These are phyloP conservation scores for Scomber colias DNA, from an alignment of 2,113 vertebrate genomes.

Conservation along the genomic window DNA sequence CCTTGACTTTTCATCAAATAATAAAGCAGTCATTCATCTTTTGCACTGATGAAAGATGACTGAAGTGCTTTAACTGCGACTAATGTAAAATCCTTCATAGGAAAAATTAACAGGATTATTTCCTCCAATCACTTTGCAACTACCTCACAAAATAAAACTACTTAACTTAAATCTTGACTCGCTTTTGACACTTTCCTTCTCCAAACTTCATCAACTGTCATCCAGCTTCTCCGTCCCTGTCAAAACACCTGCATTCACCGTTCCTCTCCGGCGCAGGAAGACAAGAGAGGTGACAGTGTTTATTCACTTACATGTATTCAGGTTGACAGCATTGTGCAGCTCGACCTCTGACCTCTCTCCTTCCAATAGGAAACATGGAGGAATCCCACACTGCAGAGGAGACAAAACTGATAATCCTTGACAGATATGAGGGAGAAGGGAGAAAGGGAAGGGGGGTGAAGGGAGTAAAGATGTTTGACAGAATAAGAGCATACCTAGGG, in stretches of 20 bases:
- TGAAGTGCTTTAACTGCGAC: no score
- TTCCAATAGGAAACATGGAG: background rate
- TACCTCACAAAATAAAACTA: no score
- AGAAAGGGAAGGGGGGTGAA: no score
- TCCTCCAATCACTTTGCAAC: no score
- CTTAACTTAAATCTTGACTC: no score
- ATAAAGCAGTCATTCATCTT: no score
- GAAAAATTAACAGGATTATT: no score
- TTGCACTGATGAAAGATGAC: no score
- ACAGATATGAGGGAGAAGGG: background rate
- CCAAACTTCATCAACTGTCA: background rate
- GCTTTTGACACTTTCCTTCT: no score
- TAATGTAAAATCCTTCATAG: no score
- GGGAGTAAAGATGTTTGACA: conserved; percentile 16
- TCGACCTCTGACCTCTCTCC: conserved; percentile 18
- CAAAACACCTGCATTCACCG: background rate
- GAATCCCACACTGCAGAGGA: background rate
- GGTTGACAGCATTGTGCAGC: conserved; percentile 12
- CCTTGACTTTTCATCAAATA: no score
- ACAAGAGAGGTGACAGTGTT: background rate
- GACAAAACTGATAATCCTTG: background rate
- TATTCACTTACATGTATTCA: conserved; percentile 8
- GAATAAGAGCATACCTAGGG: conserved; percentile 35
- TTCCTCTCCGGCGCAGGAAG: background rate
- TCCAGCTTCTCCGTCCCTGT: background rate